phyloP scores from a whole-genome alignment of 2,888 invertebrate genomes.

The Biston betularia region DNA sequence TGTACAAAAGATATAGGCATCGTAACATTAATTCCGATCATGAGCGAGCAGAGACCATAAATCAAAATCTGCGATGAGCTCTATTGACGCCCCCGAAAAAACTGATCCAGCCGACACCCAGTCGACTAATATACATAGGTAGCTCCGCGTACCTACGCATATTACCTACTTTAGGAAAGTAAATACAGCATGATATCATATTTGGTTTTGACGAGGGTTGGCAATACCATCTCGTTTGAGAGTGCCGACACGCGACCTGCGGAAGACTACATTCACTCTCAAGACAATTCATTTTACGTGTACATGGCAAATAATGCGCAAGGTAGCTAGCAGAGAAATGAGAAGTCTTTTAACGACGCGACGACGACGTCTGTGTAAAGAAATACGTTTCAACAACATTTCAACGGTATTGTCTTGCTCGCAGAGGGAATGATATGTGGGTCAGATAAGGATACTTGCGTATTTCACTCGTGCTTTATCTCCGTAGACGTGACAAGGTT shows the following conservation, averaged over 20 bases:
- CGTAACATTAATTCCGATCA: constrained; percentile 61
- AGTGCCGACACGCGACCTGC: constrained; percentile 5
- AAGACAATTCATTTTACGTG: constrained; percentile 25
- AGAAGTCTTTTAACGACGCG: constrained; percentile 18
- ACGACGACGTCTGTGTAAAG: constrained; percentile 23
- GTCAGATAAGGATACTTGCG: constrained; percentile 53
- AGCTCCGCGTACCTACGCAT: constrained; percentile 14
- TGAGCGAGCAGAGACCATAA: constrained; percentile 54
- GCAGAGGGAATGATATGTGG: constrained; percentile 48
- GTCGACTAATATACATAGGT: constrained; percentile 23
- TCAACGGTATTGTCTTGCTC: constrained; percentile 50
- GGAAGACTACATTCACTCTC: constrained; percentile 25
- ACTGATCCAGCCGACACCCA: constrained; percentile 30
- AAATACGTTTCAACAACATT: constrained; percentile 39
- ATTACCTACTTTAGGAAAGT: constrained; percentile 19
- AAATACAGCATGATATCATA: constrained; percentile 36
- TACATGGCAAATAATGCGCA: constrained; percentile 29
- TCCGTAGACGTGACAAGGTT: constrained; percentile 46
- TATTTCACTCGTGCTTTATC: constrained; percentile 55
- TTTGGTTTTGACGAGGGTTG: constrained; percentile 40
- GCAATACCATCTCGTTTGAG: constrained; percentile 34
- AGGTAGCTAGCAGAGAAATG: constrained; percentile 22
- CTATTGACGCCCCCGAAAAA: constrained; percentile 54
- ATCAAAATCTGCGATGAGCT: constrained; percentile 53
- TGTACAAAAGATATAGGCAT: constrained; percentile 46